A percentile compares a stretch with the other conserved stretches of the same genome.
Evolutionary conservation across 2,113 vertebrate species (phyloP).

Genomic region (Oreocharis arfaki): DNA sequence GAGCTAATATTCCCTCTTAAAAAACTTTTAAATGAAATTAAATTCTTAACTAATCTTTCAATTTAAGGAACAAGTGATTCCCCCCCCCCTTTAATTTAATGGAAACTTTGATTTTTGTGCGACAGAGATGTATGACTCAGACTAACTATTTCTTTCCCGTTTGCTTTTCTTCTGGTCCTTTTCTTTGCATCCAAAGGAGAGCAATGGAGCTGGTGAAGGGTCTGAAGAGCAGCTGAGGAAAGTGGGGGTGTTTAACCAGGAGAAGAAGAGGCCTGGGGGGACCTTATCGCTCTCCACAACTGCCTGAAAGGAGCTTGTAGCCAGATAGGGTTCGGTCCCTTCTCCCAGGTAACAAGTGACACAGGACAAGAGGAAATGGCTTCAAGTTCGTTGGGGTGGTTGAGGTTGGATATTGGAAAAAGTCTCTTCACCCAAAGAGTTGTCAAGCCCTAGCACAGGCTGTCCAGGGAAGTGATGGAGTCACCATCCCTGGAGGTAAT

Average conservation of each 20-base stretch:
- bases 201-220: background rate
- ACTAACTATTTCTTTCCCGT: background rate
- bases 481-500: background rate
- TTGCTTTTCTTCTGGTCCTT: background rate
- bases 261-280: background rate
- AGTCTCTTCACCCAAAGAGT: background rate
- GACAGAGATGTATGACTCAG: background rate
- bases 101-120: background rate
- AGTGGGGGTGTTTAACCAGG: background rate
- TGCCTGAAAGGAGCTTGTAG: background rate
- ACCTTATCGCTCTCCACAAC: fast-evolving
- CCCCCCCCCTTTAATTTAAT: background rate
- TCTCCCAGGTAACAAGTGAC: background rate
- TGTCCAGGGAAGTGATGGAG: background rate
- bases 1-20: background rate
- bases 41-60: background rate
- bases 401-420: background rate
- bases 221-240: background rate
- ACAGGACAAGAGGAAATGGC: background rate
- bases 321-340: background rate
- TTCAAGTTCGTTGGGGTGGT: background rate
- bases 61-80: background rate
- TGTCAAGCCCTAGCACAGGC: background rate
- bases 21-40: background rate
- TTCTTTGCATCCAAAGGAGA: background rate